Evolutionary conservation across 2,888 invertebrate species (phyloP).

Genomic region (Rosalia funebris): DNA sequence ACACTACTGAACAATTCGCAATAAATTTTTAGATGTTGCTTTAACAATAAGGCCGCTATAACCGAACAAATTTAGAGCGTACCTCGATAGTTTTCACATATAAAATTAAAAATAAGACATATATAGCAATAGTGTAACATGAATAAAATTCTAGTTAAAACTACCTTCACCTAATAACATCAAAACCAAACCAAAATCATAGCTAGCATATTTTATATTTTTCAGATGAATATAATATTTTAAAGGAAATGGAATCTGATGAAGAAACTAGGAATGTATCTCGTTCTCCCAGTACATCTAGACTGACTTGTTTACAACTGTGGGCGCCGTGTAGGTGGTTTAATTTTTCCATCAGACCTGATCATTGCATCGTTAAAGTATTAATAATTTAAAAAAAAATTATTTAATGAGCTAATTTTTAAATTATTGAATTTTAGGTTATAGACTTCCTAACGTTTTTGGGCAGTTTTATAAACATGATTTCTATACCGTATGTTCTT

Average conservation of each 20-base stretch:
- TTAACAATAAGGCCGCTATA: too few species aligned
- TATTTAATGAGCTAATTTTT: not conserved
- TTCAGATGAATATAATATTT: conserved; percentile 6
- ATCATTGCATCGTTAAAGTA: conserved; percentile 31
- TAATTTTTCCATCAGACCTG: conserved; percentile 22
- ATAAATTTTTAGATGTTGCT: too few species aligned
- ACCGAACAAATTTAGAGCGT: too few species aligned
- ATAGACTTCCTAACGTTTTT: conserved; percentile 23
- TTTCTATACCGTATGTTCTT: conserved; percentile 34
- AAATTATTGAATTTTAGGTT: conserved; percentile 12
- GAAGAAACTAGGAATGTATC: conserved; percentile 3
- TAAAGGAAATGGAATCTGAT: conserved; percentile 26
- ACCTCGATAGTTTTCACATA: too few species aligned
- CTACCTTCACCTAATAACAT: too few species aligned
- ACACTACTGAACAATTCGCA: too few species aligned
- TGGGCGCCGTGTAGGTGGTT: conserved; percentile 20
- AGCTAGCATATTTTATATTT: too few species aligned
- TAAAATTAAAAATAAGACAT: too few species aligned
- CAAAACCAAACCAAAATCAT: too few species aligned
- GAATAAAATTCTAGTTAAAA: too few species aligned
- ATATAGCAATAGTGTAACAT: too few species aligned
- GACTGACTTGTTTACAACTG: conserved; percentile 1
- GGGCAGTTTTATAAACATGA: conserved; percentile 31
- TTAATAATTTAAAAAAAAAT: not conserved
- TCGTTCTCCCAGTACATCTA: too few species aligned